Percentiles rank a stretch among this genome's conserved stretches.
Evolutionary conservation across 1,140 invertebrate genomes (phyloP).

Genomic region (Conus betulinus): DNA sequence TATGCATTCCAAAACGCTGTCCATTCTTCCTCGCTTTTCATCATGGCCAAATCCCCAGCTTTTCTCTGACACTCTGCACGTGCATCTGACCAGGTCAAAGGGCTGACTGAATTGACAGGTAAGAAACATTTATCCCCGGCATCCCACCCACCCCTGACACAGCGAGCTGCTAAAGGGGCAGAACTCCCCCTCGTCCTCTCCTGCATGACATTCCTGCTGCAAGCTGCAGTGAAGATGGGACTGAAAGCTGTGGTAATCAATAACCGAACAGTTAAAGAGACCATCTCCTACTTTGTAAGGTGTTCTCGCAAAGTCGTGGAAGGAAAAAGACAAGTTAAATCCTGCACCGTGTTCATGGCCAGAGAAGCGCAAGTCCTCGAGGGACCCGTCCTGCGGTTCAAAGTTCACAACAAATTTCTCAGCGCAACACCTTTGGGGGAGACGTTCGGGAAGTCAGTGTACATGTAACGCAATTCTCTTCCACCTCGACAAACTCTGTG

Average conservation of each 20-base stretch:
- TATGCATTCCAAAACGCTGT: neutral
- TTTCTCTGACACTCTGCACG: neutral
- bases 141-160: neutral
- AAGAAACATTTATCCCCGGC: neutral
- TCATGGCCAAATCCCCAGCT: neutral
- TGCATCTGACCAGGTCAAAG: neutral
- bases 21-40: neutral
- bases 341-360: neutral
- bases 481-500: too few relatives aligned
- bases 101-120: neutral
- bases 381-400: too few relatives aligned
- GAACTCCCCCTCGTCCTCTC: conserved; percentile 20
- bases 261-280: conserved; percentile 14
- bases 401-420: too few relatives aligned
- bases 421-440: too few relatives aligned
- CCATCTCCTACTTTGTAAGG: neutral
- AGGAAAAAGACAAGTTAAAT: neutral
- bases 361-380: too few relatives aligned
- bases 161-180: conserved; percentile 14
- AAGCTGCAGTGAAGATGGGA: conserved; percentile 22
- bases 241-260: neutral
- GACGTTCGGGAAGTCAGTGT: too few relatives aligned
- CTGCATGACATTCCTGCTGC: conserved; percentile 3
- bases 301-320: neutral
- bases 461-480: too few relatives aligned